Evolutionary conservation across 2,797 vertebrate species (phyloP).

Genomic region (Falco rusticolus): DNA sequence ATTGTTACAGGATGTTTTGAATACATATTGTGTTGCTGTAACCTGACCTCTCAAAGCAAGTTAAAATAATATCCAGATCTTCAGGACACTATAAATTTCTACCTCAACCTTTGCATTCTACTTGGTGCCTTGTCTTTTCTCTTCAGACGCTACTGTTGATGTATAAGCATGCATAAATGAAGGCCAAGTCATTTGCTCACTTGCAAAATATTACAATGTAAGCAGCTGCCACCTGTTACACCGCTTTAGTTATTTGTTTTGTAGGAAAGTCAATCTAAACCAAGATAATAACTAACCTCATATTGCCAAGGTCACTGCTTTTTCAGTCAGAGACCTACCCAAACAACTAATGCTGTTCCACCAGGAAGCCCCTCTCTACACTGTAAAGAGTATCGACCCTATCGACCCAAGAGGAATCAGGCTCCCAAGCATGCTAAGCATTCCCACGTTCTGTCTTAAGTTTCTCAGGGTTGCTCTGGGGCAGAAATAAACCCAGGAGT

Average conservation of each 20-base stretch:
- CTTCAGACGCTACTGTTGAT: background rate
- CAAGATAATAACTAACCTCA: background rate
- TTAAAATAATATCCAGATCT: background rate
- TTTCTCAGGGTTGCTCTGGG: background rate
- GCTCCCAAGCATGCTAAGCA: accelerated
- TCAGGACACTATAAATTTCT: background rate
- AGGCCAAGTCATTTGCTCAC: background rate
- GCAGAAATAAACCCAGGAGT: background rate
- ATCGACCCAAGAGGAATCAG: background rate
- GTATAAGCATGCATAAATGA: background rate
- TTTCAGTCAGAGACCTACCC: background rate
- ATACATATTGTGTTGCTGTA: accelerated
- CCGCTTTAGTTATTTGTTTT: background rate
- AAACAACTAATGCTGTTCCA: background rate
- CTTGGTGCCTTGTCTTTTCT: background rate
- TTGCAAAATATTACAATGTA: background rate
- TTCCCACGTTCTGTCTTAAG: background rate
- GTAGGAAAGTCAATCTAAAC: background rate
- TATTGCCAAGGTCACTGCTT: background rate
- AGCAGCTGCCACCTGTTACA: background rate
- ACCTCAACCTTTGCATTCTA: background rate
- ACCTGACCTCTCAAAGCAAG: background rate
- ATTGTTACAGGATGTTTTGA: background rate
- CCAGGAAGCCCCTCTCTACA: background rate
- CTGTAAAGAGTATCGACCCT: accelerated